phyloP scores from a whole-genome alignment of 2,888 invertebrate species.

The Troides helena region DNA sequence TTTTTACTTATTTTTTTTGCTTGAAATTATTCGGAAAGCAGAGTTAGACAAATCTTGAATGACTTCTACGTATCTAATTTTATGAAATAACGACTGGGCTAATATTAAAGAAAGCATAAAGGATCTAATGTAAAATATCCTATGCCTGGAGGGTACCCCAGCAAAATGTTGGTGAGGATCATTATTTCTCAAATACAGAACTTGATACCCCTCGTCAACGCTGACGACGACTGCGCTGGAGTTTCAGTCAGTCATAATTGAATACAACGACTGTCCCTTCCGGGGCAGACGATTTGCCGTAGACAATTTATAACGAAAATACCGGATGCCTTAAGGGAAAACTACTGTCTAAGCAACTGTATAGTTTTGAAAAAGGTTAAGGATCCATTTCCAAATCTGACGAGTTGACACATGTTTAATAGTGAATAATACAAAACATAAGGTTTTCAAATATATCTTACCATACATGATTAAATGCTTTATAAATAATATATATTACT shows the following conservation, averaged over 20 bases:
- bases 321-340: background rate
- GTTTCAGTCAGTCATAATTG: constrained; percentile 2
- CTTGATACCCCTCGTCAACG: background rate
- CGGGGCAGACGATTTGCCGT: background rate
- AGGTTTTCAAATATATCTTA: background rate
- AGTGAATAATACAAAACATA: background rate
- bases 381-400: background rate
- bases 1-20: no score
- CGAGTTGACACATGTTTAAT: background rate
- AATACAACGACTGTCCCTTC: constrained; percentile 3
- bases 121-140: background rate
- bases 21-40: no score
- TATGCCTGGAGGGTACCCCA: background rate
- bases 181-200: background rate
- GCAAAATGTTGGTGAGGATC: background rate
- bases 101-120: background rate
- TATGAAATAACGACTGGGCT: background rate
- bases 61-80: background rate
- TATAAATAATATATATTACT: no score
- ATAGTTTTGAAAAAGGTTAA: constrained; percentile 6
- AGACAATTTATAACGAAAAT: background rate
- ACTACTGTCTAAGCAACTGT: background rate
- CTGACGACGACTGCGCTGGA: background rate
- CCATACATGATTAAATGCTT: no score
- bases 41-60: no score